Percentiles rank a stretch among this genome's conserved stretches.
phyloP scores from a whole-genome alignment of 2,797 vertebrate genomes.

The Anolis apletophallus region DNA sequence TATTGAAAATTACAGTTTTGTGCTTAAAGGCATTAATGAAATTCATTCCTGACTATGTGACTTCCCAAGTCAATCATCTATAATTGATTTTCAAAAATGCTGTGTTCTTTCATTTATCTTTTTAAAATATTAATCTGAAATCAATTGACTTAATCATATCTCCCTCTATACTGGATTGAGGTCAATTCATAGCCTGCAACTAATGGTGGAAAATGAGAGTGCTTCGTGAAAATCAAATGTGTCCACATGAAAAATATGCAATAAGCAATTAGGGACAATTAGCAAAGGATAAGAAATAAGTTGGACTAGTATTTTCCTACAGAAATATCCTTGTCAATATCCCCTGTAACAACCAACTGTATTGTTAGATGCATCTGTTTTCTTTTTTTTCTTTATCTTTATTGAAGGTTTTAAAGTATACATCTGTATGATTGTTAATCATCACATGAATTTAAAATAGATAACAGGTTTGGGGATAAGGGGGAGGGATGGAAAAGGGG shows the following conservation, averaged over 20 bases:
- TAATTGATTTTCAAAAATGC: background rate
- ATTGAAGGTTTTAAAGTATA: too few relatives aligned
- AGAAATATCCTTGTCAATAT: background rate
- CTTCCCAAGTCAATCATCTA: background rate
- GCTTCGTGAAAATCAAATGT: background rate
- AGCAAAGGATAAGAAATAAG: background rate
- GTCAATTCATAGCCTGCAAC: background rate
- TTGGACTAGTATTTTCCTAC: background rate
- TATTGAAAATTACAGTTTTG: background rate
- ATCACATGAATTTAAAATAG: too few relatives aligned
- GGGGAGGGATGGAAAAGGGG: too few relatives aligned
- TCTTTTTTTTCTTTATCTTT: too few relatives aligned
- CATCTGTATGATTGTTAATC: too few relatives aligned
- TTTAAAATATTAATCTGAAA: background rate
- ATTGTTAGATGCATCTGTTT: too few relatives aligned
- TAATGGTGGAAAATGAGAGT: background rate
- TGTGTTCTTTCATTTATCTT: background rate
- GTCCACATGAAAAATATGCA: background rate
- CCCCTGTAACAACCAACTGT: background rate
- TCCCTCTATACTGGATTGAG: background rate
- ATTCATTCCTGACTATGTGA: background rate
- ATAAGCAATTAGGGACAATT: background rate
- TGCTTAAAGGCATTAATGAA: background rate
- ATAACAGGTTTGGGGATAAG: too few relatives aligned
- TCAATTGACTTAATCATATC: too few relatives aligned